Evolutionary conservation across 2,797 vertebrate genomes (phyloP).

Genomic region (Balearica regulorum): DNA sequence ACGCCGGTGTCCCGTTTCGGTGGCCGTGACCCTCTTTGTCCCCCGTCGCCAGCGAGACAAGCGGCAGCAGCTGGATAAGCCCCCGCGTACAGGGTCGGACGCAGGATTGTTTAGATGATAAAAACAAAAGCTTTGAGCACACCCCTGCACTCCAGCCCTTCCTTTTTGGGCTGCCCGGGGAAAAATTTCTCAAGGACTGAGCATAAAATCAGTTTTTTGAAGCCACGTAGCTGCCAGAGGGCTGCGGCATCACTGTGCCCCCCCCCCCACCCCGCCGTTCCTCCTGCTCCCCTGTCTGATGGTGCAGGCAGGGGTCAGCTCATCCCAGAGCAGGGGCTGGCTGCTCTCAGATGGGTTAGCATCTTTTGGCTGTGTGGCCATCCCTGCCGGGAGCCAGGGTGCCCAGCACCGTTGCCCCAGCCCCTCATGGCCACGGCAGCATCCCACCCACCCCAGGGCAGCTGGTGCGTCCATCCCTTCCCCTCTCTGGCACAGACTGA

Average conservation of each 20-base stretch:
- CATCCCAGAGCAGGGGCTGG: fast-evolving
- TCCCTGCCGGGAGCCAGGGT: not conserved
- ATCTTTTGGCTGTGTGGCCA: not conserved
- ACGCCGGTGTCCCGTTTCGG: not conserved
- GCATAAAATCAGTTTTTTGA: fast-evolving
- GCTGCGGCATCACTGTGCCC: not conserved
- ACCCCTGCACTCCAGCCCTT: fast-evolving
- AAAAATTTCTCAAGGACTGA: not conserved
- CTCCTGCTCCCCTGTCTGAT: not conserved
- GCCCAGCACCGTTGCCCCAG: fast-evolving
- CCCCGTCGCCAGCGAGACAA: not conserved
- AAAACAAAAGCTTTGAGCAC: not conserved
- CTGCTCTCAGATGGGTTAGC: not conserved
- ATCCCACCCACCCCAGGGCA: not conserved
- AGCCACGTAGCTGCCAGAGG: fast-evolving
- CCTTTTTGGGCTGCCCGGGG: not conserved
- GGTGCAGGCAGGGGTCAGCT: not conserved
- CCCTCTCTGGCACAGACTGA: not conserved
- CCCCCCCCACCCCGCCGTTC: fast-evolving
- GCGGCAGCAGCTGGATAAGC: not conserved
- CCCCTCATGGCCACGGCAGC: not conserved
- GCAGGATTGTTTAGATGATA: not conserved
- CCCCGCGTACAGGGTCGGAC: fast-evolving
- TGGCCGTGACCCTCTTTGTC: not conserved
- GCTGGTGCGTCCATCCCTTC: not conserved